phyloP scores from a whole-genome alignment of 2,888 invertebrate genomes.

The Rotaria macrura region DNA sequence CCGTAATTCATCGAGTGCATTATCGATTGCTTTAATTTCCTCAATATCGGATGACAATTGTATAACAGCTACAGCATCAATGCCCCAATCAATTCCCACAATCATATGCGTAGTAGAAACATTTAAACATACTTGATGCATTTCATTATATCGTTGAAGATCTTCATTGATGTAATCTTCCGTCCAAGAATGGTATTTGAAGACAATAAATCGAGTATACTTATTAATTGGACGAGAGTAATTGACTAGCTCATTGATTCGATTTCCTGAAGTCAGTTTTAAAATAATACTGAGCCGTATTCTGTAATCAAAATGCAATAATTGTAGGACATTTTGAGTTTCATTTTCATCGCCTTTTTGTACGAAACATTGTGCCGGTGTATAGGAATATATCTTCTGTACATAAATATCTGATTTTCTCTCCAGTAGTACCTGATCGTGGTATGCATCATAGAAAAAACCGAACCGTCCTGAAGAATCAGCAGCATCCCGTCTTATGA shows the following conservation, averaged over 20 bases:
- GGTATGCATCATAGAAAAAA: neutral
- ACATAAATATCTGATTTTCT: neutral
- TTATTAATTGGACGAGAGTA: neutral
- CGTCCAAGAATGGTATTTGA: neutral
- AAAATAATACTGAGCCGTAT: neutral
- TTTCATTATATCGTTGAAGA: neutral
- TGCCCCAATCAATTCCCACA: neutral
- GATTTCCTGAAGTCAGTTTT: neutral
- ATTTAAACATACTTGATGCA: neutral
- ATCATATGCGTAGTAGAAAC: neutral
- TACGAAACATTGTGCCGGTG: neutral
- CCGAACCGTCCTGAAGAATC: neutral
- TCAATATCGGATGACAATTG: neutral
- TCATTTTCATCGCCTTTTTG: neutral
- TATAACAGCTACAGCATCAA: neutral
- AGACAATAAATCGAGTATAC: neutral
- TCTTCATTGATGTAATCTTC: neutral
- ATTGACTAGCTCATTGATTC: neutral
- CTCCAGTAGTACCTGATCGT: neutral
- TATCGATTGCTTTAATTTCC: neutral
- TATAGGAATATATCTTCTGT: accelerated
- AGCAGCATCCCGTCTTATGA: neutral
- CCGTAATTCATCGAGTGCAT: neutral
- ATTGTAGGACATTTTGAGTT: neutral
- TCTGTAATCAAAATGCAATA: neutral